Conservation (phyloP, 2,888 invertebrate species). For the Pyrocoelia pectoralis region DNA sequence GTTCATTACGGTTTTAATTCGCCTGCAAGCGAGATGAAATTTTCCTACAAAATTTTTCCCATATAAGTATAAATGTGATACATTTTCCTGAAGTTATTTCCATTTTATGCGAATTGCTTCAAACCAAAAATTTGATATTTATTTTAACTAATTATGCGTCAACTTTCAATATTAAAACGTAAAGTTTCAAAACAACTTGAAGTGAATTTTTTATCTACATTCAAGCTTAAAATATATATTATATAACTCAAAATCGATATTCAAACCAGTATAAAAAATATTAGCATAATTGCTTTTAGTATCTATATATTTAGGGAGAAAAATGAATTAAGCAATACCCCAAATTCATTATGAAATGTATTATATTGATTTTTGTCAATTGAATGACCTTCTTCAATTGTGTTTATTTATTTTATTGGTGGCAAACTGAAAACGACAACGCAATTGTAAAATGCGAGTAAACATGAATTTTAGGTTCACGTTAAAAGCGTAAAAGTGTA, state of each 20-base stretch:
- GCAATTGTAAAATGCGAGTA: background rate
- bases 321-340: background rate
- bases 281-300: constrained; percentile 11
- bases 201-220: constrained; percentile 9
- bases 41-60: too few relatives aligned
- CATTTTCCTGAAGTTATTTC: too few relatives aligned
- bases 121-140: too few relatives aligned
- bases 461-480: background rate
- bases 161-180: background rate
- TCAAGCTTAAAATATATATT: constrained; percentile 6
- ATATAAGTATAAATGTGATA: too few relatives aligned
- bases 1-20: too few relatives aligned
- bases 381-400: background rate
- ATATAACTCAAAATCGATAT: background rate
- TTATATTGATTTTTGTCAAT: background rate
- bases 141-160: too few relatives aligned
- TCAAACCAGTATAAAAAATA: constrained; percentile 3
- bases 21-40: too few relatives aligned
- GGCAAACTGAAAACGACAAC: background rate
- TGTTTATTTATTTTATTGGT: background rate
- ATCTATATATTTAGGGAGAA: background rate
- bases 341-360: background rate
- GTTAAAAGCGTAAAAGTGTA: background rate
- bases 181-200: constrained; percentile 6
- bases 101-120: too few relatives aligned